Evolutionary conservation across 2,113 vertebrate genomes (phyloP).

Genomic region (Callopanchax toddi): DNA sequence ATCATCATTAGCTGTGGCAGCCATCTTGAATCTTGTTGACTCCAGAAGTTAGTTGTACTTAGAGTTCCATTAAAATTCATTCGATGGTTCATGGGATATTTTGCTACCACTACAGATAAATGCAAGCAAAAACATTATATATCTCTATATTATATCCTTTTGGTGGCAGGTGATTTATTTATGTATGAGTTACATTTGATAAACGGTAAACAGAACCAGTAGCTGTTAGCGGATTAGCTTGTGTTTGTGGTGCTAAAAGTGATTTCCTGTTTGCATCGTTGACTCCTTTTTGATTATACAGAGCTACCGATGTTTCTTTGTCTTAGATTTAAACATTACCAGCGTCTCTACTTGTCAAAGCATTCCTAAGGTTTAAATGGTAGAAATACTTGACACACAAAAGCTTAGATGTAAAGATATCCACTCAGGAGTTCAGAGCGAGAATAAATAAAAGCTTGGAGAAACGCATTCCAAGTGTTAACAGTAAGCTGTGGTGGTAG

Average conservation of each 20-base stretch:
- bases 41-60: no score
- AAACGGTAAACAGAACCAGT: background rate
- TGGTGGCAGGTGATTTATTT: no score
- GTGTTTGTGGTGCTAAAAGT: background rate
- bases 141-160: no score
- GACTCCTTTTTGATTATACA: slow-evolving; percentile 4
- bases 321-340: no score
- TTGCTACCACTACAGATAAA: no score
- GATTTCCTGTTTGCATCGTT: slow-evolving; percentile 8
- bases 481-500: slow-evolving; percentile 29
- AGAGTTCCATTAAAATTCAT: no score
- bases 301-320: slow-evolving; percentile 15
- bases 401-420: background rate
- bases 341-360: no score
- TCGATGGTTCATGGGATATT: no score
- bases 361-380: slow-evolving; percentile 8
- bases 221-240: background rate
- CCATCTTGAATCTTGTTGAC: no score
- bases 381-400: background rate
- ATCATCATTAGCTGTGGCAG: no score
- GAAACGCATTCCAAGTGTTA: slow-evolving; percentile 38
- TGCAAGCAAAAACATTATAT: no score
- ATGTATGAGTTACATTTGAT: background rate
- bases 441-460: slow-evolving; percentile 47
- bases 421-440: slow-evolving; percentile 22